These are phyloP conservation scores for Phaedon cochleariae DNA, from an alignment of 2,888 invertebrate genomes.

Conservation along the genomic window DNA sequence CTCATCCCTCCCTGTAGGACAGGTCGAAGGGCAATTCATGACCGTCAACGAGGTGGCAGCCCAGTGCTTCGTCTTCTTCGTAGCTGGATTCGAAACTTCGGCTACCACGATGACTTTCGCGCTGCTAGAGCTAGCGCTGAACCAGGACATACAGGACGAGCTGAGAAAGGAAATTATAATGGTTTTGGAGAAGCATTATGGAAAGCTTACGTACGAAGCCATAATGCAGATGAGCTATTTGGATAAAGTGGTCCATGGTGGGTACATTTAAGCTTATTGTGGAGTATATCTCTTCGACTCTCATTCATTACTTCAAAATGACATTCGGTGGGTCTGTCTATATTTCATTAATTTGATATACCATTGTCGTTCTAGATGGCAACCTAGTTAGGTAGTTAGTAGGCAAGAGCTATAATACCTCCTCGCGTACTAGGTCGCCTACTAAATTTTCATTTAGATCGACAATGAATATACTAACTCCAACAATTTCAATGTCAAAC, in stretches of 20 bases:
- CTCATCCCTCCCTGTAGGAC: constrained; percentile 11
- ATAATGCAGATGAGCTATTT: constrained; percentile 50
- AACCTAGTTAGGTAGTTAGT: no score
- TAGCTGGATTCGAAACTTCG: constrained; percentile 46
- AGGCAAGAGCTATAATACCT: no score
- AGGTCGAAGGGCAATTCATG: constrained; percentile 15
- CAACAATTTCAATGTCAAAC: no score
- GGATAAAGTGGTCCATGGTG: constrained; percentile 60
- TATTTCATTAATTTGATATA: no score
- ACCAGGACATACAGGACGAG: constrained; percentile 42
- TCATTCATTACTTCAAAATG: no score
- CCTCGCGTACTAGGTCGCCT: no score
- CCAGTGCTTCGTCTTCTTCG: constrained; percentile 43
- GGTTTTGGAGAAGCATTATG: constrained; percentile 36
- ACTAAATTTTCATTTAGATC: no score
- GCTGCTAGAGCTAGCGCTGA: constrained; percentile 41
- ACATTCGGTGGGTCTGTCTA: no score
- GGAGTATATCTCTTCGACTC: neutral
- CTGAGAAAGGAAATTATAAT: constrained; percentile 37
- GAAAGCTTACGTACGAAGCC: constrained; percentile 41
- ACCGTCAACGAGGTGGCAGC: constrained; percentile 28
- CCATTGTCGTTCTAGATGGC: no score
- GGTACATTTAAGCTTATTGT: no score
- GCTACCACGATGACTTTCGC: constrained; percentile 45
- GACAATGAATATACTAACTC: no score